Evolutionary conservation across 1,140 invertebrate species (phyloP), one percentile per base, ranked within the genome.

Genomic region (Magallana ariakensis): DNA sequence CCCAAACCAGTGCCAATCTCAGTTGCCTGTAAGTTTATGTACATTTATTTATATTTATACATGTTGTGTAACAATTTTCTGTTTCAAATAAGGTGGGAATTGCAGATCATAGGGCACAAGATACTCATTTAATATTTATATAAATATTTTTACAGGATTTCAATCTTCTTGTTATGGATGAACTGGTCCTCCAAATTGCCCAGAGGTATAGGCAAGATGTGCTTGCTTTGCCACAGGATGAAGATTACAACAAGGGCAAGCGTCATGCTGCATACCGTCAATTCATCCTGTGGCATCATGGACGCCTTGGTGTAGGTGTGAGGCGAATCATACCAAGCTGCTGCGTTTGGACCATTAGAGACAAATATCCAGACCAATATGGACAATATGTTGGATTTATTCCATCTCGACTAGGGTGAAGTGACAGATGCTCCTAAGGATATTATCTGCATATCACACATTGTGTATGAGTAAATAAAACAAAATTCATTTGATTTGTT

Each of bases 231-330:
- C 83, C 33, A 9, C 66, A 80, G 7, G 88, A 89, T 11, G 75
- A 85, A 6, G 83, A 85, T 54, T 53, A 11, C 8, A 53, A 46
- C 6, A 2, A 54, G 19, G 85, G 60, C 8, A 87, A 87, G 53
- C 55, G 82, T 33, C 87, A 89, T 80, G 16, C 75, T 33, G 89
- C 87, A n/a, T 89, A 89, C 75, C 80, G 89, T 56, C 86, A 89
- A 33, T 89, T 83, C 57, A 86, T 88, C 11, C 53, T 88, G 9
- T 88, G 89, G 89, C 54, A 13, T 1, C 57, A 86, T 86, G 87
- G 86, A 7, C 55, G 75, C 3, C 70, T 87, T 16, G 86, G 88
- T 9, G 62, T 66, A 19, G 84, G 87, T 56, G 55, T 62, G 7
- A 5, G 87, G 16, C 3, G 66, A 15, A 82, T 89, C 5, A 84